phyloP scores from a whole-genome alignment of 2,888 invertebrate genomes.

The Sphaerophoria rueppellii region DNA sequence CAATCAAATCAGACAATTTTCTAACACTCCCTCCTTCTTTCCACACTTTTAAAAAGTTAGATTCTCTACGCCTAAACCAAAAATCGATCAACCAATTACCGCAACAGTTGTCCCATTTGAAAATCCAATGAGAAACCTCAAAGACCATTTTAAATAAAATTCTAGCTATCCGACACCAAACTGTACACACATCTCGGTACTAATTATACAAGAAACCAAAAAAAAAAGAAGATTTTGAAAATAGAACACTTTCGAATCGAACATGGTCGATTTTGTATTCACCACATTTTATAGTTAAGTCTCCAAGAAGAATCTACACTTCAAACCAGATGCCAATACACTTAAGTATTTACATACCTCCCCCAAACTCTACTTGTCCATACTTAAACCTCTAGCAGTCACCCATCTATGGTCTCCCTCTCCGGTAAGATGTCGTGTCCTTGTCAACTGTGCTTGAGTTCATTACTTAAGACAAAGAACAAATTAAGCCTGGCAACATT shows the following conservation, averaged over 20 bases:
- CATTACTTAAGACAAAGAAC: constrained; percentile 60
- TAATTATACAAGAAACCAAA: constrained; percentile 20
- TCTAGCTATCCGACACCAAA: background rate
- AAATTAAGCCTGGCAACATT: constrained; percentile 68
- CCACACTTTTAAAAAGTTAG: background rate
- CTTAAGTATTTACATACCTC: too few species aligned
- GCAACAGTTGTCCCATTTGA: constrained; percentile 63
- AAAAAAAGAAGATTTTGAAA: constrained; percentile 10
- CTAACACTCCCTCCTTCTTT: background rate
- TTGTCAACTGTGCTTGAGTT: constrained; percentile 35
- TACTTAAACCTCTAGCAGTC: background rate
- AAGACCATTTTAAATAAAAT: constrained; percentile 34
- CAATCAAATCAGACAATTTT: constrained; percentile 16
- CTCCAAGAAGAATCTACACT: constrained; percentile 24
- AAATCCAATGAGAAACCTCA: constrained; percentile 16
- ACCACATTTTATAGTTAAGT: constrained; percentile 32
- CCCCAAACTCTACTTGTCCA: background rate
- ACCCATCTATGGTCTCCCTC: background rate
- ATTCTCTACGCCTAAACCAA: background rate
- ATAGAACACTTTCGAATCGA: background rate
- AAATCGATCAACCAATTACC: constrained; percentile 65
- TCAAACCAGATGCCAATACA: constrained; percentile 29
- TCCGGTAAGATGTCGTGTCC: background rate
- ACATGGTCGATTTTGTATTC: background rate
- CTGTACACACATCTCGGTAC: background rate